Evolutionary conservation across 2,113 vertebrate species (phyloP), one percentile per base, ranked within the genome.

Genomic region (Perca schrenkii): DNA sequence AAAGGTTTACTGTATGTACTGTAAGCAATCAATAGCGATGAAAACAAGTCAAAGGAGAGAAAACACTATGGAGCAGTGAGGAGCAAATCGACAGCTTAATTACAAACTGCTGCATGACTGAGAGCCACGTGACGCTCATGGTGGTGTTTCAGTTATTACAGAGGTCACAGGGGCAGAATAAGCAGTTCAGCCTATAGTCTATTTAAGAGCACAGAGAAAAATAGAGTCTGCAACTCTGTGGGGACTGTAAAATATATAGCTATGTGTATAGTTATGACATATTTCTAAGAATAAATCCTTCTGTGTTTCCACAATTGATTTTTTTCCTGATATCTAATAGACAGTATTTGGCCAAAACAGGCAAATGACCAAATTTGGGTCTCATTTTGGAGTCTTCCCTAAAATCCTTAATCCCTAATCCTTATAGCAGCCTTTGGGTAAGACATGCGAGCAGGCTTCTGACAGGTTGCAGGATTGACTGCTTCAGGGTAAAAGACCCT

Each of bases 371-470:
- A 43, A 71, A 43, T 2, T 67, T 54, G 21, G 57, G 49, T 68
- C 34, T 84, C n/a, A 65, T 67, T 73, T 83, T 76, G 21, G 49
- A 74, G 58, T 31, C 63, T 54, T 65, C 58, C 56, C 74, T 56
- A 66, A 84, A 86, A 65, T 77, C 68, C 64, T 57, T 62, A 80
- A 89, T 76, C 79, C 62, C 0, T 73, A 79, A 84, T 82, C 68
- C 81, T 71, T n/a, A 43, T 85, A 80, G 67, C 21, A 28, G 79
- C 47, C 74, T 66, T 54, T 34, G 46, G 67, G 67, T 82, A 52
- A 77, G 74, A 89, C 77, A 77, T 57, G 74, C 58, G 68, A 86
- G 72, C 77, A 77, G 58, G 53, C 40, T 53, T 14, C 8, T 83
- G 70, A 77, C 54, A 79, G 85, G 68, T 66, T 47, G 64, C 65